These are phyloP conservation scores for Bergia puertoricense DNA, from an alignment of 92 coral and sea anemone genomes.

Conservation along the genomic window DNA sequence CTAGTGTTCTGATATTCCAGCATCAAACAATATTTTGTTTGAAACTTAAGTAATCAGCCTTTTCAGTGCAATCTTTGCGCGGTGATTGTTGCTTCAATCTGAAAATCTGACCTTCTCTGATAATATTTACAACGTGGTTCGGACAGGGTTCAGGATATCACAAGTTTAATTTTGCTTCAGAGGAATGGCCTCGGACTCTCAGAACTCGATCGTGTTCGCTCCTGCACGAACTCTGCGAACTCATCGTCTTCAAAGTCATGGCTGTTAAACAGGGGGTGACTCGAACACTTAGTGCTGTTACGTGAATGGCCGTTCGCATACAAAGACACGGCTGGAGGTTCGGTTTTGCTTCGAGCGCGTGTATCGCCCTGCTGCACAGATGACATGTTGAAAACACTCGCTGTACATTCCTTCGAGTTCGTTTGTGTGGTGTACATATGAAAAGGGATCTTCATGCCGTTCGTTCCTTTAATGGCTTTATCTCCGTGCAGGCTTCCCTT, in stretches of 20 bases:
- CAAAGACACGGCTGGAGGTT: constrained; percentile 35
- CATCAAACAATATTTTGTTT: too few relatives aligned
- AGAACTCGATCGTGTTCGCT: constrained; percentile 56
- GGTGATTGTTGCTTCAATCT: too few relatives aligned
- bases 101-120: too few relatives aligned
- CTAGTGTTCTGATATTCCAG: too few relatives aligned
- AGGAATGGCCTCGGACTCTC: constrained; percentile 17
- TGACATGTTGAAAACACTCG: neutral
- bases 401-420: neutral
- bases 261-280: constrained; percentile 13
- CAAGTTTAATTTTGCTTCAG: neutral
- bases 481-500: neutral
- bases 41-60: too few relatives aligned
- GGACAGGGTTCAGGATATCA: too few relatives aligned
- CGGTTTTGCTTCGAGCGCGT: constrained; percentile 59
- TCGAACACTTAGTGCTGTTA: neutral
- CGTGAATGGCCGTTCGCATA: constrained; percentile 5
- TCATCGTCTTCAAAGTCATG: constrained; percentile 66
- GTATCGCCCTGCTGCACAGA: constrained; percentile 41
- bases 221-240: constrained; percentile 78
- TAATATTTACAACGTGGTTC: too few relatives aligned
- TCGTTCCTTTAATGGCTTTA: neutral
- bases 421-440: constrained; percentile 29
- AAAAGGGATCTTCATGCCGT: constrained; percentile 14
- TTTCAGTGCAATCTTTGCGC: too few relatives aligned